Base-by-base conservation (phyloP, 2,797 vertebrate species). In the Odontamblyopus lacepedii region DNA sequence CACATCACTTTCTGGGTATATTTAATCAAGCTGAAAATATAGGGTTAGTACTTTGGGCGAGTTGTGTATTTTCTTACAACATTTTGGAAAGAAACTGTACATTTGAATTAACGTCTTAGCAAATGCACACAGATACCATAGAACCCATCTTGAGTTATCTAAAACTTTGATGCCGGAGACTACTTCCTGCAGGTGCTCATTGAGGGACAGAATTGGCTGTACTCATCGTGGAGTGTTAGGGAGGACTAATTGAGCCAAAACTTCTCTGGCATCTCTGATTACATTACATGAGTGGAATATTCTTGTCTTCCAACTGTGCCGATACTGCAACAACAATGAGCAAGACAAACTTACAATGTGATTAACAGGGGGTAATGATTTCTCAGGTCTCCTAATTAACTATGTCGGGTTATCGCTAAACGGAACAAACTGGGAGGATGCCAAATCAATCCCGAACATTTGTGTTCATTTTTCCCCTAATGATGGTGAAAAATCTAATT, bases 221-320 rank as follows among this genome's bases (percentile, higher is more conserved):
- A 81, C 89, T 83, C 88, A 78, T 82, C 77, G 78, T 84, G 56
- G 80, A 92, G 89, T 89, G 84, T 79, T 89, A 78, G 80, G 78
- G 70, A 81, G 86, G 82, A 74, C 80, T 91, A 88, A 90, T 90
- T 91, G 84, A 88, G 86, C 76, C 79, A 72, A 83, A 88, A 87
- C 77, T 82, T 89, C 78, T 80, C 72, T 1, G 74, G 87, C 80
- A 83, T 87, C 81, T 86, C 87, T 92, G 90, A 92, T 90, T 88
- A 78, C 87, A 86, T 91, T 88, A 87, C 80, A 86, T 83, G 83
- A 82, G 77, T 69, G 74, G 74, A 87, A 91, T 85, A 84, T 88
- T 89, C 90, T 76, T 72, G 72, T 82, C 78, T 86, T 67, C 78
- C 70, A 85, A 78, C 69, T 70, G 79, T 71, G 80, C 75, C 70